Conservation (phyloP, 2,888 invertebrate species). For the Sesia apiformis region DNA sequence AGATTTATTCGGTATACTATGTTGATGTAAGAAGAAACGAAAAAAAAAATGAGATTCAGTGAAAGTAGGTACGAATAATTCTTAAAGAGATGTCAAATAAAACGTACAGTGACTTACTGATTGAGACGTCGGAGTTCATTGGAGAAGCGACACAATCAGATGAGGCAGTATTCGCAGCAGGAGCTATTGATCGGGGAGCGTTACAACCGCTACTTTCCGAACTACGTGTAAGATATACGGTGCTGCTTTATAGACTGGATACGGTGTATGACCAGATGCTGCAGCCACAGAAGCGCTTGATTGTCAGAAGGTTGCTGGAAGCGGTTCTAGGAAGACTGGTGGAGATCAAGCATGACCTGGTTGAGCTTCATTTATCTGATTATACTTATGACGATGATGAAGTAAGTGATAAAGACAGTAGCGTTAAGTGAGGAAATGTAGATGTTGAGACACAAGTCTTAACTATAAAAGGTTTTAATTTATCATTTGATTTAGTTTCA, state of each 20-base stretch:
- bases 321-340: slow-evolving; percentile 86
- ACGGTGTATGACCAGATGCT: slow-evolving; percentile 91
- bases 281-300: slow-evolving; percentile 92
- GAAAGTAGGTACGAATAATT: too few species aligned
- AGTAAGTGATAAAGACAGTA: slow-evolving; percentile 21
- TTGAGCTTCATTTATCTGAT: slow-evolving; percentile 89
- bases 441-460: too few species aligned
- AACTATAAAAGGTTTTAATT: too few species aligned
- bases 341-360: slow-evolving; percentile 91
- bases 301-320: slow-evolving; percentile 84
- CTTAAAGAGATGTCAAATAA: slow-evolving; percentile 78
- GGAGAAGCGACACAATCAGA: slow-evolving; percentile 77
- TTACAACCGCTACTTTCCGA: slow-evolving; percentile 78
- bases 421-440: too few species aligned
- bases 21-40: too few species aligned
- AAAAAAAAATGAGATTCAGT: too few species aligned
- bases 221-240: slow-evolving; percentile 87
- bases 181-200: slow-evolving; percentile 72
- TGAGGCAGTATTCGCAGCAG: slow-evolving; percentile 76
- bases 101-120: slow-evolving; percentile 82
- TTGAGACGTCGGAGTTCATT: slow-evolving; percentile 66
- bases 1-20: too few species aligned
- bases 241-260: slow-evolving; percentile 82
- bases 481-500: too few species aligned
- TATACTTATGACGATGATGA: slow-evolving; percentile 88